Base-by-base conservation (phyloP, 2,797 vertebrate species). In the Nannoperca australis region DNA sequence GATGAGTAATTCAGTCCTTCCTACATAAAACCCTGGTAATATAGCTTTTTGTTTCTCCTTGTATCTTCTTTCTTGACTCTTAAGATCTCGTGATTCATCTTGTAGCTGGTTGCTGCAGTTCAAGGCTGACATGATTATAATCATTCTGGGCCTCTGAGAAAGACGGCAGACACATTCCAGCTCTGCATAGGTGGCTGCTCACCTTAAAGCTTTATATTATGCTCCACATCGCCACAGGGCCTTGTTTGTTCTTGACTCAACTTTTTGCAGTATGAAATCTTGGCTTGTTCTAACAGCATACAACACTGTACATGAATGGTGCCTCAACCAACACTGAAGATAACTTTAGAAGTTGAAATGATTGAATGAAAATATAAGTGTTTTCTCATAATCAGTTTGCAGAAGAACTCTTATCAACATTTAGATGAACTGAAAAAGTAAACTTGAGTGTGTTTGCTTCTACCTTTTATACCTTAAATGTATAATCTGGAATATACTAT, bases 101-200 rank as follows among this genome's bases (percentile, higher is more conserved):
- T 55, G 5, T 0, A 51, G 58, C 45, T 50, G 15, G 65, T 59
- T 63, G 55, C 36, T 50, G 84, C 44, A 60, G 27, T 79, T 69
- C 47, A 79, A 44, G 58, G 78, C 60, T 79, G 58, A 78, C 72
- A 38, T 77, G 47, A 84, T 73, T 79, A 71, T 82, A 61, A 78
- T 44, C 69, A 73, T 59, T 78, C 10, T 17, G 27, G 44, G 54
- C 79, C 64, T 79, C 36, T 40, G 68, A 81, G 78, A 77, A 50
- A 63, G 15, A 38, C 11, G 7, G 1, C 20, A 0, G 68, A n/a
- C 24, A 8, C 56, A 27, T 54, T 53, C 4, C 24, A 27, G 44
- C 40, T 86, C 68, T 61, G 79, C 72, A 71, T 30, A 68, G 66
- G 58, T 12, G 38, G 50, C 74, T 59, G 30, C 51, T 76, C 42